A percentile compares a stretch with the other conserved stretches of the same genome.
Conservation (phyloP, 2,888 invertebrate genomes). For the Coenonympha glycerion region DNA sequence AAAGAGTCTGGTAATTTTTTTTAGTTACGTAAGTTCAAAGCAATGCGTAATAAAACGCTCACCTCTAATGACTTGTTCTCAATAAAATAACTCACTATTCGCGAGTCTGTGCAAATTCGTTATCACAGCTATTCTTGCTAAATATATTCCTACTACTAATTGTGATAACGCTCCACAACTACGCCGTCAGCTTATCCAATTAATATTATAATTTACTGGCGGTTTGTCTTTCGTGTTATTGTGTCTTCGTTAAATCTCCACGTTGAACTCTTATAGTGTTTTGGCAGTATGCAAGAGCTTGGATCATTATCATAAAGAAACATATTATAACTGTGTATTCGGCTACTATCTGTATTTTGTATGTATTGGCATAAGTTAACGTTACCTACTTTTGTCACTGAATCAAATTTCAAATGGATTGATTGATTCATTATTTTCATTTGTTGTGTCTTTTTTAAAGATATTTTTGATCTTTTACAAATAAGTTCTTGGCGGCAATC, state of each 20-base stretch:
- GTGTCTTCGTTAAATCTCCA: conserved; percentile 14
- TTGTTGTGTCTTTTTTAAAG: no score
- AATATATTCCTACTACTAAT: conserved; percentile 63
- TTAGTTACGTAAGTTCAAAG: no score
- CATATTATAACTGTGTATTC: no score
- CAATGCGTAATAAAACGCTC: background rate
- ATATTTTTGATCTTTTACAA: background rate
- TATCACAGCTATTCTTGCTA: conserved; percentile 66
- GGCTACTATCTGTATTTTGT: no score
- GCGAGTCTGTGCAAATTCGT: conserved; percentile 68
- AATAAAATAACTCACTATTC: conserved; percentile 42
- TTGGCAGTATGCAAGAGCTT: background rate
- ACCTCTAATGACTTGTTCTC: conserved; percentile 29
- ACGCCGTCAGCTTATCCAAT: conserved; percentile 34
- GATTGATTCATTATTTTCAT: no score
- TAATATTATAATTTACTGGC: conserved; percentile 34
- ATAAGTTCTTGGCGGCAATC: background rate
- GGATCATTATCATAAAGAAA: no score
- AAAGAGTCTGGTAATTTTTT: no score
- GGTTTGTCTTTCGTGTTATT: conserved; percentile 30
- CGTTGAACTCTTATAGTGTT: background rate
- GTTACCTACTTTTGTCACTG: no score
- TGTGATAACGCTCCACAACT: conserved; percentile 55
- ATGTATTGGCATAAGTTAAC: no score
- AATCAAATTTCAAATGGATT: no score